phyloP scores from a whole-genome alignment of 1,140 invertebrate genomes.

The Drosophila ironensis region DNA sequence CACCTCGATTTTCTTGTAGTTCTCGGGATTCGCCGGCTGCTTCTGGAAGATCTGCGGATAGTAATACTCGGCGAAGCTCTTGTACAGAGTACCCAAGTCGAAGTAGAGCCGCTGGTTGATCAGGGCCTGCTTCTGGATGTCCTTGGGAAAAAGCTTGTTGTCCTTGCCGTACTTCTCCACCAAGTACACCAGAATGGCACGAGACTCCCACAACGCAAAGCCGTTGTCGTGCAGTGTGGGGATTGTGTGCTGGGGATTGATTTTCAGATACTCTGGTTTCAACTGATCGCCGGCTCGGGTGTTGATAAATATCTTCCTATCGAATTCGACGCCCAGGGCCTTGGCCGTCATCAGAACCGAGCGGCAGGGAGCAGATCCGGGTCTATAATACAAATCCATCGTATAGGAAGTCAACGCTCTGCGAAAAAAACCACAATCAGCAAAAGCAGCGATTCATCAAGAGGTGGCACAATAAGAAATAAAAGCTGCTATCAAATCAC shows the following conservation, averaged over 20 bases:
- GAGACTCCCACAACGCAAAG: constrained; percentile 61
- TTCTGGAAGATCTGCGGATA: constrained; percentile 87
- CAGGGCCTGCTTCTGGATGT: constrained; percentile 85
- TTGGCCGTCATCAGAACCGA: constrained; percentile 82
- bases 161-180: constrained; percentile 84
- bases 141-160: constrained; percentile 86
- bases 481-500: constrained; percentile 26
- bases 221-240: constrained; percentile 67
- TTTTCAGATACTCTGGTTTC: constrained; percentile 84
- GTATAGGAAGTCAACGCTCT: neutral
- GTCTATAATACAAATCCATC: constrained; percentile 86
- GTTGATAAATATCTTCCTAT: constrained; percentile 82
- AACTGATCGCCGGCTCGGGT: constrained; percentile 85
- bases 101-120: constrained; percentile 89
- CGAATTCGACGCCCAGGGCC: constrained; percentile 82
- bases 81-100: constrained; percentile 86
- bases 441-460: constrained; percentile 2
- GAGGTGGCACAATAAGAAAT: constrained; percentile 10
- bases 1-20: constrained; percentile 85
- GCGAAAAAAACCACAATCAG: neutral
- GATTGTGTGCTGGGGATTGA: constrained; percentile 81
- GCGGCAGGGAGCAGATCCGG: constrained; percentile 87
- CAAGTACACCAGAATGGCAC: constrained; percentile 83
- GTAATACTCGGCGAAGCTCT: constrained; percentile 85
- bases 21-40: constrained; percentile 85